Evolutionary conservation across 1,140 invertebrate species (phyloP).

Genomic region (Hesperophylax magnus): DNA sequence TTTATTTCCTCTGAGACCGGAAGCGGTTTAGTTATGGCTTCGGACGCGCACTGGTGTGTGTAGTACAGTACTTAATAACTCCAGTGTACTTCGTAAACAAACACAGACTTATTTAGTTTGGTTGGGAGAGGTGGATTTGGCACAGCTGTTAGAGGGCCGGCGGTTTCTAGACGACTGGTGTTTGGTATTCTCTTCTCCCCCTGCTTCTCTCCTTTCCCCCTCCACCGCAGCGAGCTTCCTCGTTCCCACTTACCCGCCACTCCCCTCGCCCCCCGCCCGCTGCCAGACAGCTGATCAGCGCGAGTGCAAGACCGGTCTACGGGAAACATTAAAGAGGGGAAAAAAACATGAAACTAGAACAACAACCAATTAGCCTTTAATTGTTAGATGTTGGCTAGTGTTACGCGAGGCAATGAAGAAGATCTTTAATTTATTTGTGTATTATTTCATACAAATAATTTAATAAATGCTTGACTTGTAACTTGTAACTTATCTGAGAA

Average conservation of each 20-base stretch:
- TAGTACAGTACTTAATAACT: neutral
- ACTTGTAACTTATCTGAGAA: no score
- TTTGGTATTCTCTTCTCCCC: neutral
- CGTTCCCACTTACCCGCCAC: neutral
- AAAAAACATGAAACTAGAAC: conserved; percentile 25
- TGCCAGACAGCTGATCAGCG: conserved; percentile 15
- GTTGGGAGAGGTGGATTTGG: neutral
- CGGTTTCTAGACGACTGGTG: conserved; percentile 19
- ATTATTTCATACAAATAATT: neutral
- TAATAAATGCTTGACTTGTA: neutral
- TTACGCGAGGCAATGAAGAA: conserved; percentile 11
- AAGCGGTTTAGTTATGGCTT: conserved; percentile 6
- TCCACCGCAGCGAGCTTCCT: neutral
- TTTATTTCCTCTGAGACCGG: conserved; percentile 13
- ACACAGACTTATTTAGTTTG: neutral
- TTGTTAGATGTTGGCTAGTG: conserved; percentile 27
- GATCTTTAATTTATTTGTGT: conserved; percentile 1
- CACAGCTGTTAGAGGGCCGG: neutral
- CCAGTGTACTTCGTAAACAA: conserved; percentile 31
- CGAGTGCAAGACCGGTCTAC: conserved; percentile 24
- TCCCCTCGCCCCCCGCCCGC: neutral
- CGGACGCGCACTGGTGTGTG: conserved; percentile 18
- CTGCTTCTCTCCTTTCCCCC: neutral
- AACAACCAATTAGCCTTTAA: conserved; percentile 31
- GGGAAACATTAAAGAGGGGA: neutral